These are phyloP conservation scores for Lonchura striata DNA, from an alignment of 2,113 vertebrate species.

Conservation along the genomic window DNA sequence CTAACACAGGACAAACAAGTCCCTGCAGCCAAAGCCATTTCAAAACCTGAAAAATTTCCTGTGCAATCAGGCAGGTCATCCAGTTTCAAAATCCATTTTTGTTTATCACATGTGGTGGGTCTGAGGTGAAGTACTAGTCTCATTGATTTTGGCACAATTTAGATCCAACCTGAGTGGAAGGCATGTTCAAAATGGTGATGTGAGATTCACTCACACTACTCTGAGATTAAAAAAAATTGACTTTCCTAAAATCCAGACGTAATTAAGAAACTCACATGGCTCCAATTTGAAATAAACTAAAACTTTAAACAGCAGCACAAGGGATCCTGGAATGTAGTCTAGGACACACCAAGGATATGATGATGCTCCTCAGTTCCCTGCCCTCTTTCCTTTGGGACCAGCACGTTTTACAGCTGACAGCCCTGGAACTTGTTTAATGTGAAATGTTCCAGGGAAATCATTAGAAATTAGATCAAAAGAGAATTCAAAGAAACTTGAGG, in stretches of 20 bases:
- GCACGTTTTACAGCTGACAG: not conserved
- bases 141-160: not conserved
- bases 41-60: not conserved
- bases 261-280: not conserved
- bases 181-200: not conserved
- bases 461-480: not conserved
- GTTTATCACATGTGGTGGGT: not conserved
- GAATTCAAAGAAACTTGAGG: not conserved
- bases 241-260: not conserved
- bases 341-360: not conserved
- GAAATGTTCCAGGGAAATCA: not conserved
- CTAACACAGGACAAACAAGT: not conserved
- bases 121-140: not conserved
- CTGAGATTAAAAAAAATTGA: not conserved
- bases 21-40: not conserved
- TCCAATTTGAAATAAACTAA: not conserved
- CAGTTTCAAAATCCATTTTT: not conserved
- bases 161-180: not conserved
- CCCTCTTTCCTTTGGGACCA: not conserved
- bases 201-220: not conserved
- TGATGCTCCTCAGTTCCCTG: not conserved
- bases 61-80: not conserved
- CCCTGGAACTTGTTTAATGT: not conserved
- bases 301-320: not conserved
- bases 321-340: not conserved